Evolutionary conservation across 2,113 vertebrate genomes (phyloP), one percentile per base, ranked within the genome.

Genomic region (Platysteira castanea): DNA sequence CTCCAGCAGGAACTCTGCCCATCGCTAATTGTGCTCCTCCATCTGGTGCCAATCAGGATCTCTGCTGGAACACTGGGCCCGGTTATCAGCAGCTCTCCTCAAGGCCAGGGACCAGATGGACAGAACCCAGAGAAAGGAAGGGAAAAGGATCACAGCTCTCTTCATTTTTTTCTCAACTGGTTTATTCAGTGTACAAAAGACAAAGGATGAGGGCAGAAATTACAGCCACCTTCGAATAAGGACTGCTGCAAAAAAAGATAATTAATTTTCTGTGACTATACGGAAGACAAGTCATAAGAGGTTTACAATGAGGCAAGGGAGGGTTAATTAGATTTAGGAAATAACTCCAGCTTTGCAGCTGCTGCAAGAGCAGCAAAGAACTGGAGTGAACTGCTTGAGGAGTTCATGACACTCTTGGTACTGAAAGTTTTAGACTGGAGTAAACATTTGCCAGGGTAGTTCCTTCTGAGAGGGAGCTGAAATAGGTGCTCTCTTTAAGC

Each of bases 141-240:
- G 44, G 53, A 54, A 68, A 44, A 80, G 11, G 20, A 90, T 24
- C 41, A 27, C 27, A 27, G 78, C 8, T 14, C 41, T 60, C 67
- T 84, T 2, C 56, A 14, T 1, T 21, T 78, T 50, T 63, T 69
- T 30, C 56, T 90, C n/a, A 56, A 21, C 41, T 65, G 33, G n/a
- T 96, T 93, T 96, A 96, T 97, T 97, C 8, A 1, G 41, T 90
- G 85, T 83, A 82, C 24, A 75, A 84, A 81, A 89, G 47, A 60
- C 61, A 89, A 68, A 95, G 52, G 49, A 49, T 6, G 10, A 80
- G 41, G 49, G 67, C 80, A 94, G 80, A 84, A 91, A 86, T 88
- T 47, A 65, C 15, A 95, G 69, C 67, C 50, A 80, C 19, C 49
- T 84, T 64, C 1, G 9, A 81, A 68, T 41, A 69, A 50, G 82